Percentiles rank a stretch among this genome's conserved stretches.
phyloP scores from a whole-genome alignment of 2,797 vertebrate genomes.

The Sparus aurata region DNA sequence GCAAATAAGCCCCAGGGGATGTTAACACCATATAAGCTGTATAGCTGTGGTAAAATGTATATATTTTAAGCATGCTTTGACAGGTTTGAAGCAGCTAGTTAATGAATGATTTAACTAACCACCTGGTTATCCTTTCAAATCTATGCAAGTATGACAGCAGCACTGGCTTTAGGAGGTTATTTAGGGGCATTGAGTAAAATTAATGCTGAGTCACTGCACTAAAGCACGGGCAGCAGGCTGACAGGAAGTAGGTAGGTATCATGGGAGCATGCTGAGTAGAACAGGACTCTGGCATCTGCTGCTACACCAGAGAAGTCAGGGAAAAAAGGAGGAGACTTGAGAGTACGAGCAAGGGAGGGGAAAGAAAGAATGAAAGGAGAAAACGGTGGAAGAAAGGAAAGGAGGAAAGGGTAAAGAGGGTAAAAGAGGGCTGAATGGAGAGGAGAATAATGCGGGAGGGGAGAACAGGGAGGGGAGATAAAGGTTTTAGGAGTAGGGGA shows the following conservation, averaged over 20 bases:
- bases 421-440: conserved; percentile 1
- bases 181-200: conserved; percentile 31
- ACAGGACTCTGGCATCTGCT: conserved; percentile 70
- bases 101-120: neutral
- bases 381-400: neutral
- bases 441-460: neutral
- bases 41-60: neutral
- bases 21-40: too few species aligned
- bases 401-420: neutral
- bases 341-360: neutral
- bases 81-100: too few species aligned
- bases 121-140: conserved; percentile 6
- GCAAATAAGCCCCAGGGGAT: neutral
- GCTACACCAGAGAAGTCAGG: conserved; percentile 19
- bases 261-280: conserved; percentile 59
- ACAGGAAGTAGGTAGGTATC: conserved; percentile 64
- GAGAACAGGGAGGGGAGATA: neutral
- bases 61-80: neutral
- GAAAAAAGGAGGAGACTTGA: conserved; percentile 1
- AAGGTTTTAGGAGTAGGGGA: neutral
- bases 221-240: conserved; percentile 54
- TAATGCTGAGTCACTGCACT: conserved; percentile 76
- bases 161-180: conserved; percentile 30
- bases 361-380: neutral
- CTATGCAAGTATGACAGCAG: conserved; percentile 18